Evolutionary conservation across 2,888 invertebrate genomes (phyloP).

Genomic region (Oscheius sp.): DNA sequence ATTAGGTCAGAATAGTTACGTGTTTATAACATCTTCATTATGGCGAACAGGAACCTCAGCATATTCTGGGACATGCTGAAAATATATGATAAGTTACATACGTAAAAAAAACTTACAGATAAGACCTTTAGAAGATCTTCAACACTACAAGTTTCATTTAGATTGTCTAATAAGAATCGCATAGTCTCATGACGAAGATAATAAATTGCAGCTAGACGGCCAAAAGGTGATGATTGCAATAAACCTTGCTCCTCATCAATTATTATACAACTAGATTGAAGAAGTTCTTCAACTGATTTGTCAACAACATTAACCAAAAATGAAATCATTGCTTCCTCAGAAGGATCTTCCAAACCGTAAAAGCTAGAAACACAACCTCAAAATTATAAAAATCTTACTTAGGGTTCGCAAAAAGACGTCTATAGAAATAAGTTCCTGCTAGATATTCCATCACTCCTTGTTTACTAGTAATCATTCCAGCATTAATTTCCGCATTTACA

Average conservation of each 20-base stretch:
- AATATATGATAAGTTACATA: not conserved
- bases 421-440: constrained; percentile 97
- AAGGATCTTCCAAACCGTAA: constrained; percentile 82
- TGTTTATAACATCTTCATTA: constrained; percentile 92
- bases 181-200: constrained; percentile 92
- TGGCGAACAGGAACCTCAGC: constrained; percentile 93
- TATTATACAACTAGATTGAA: constrained; percentile 82
- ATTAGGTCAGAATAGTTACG: constrained; percentile 75
- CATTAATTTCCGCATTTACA: constrained; percentile 90
- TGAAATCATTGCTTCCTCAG: constrained; percentile 72
- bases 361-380: constrained; percentile 76
- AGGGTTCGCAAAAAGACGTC: constrained; percentile 89
- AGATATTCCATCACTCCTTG: constrained; percentile 88
- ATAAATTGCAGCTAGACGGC: constrained; percentile 93
- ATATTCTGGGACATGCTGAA: constrained; percentile 83
- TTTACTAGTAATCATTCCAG: constrained; percentile 83
- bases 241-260: constrained; percentile 80
- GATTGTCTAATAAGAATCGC: constrained; percentile 80
- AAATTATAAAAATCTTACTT: constrained; percentile 62
- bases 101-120: constrained; percentile 56
- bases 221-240: constrained; percentile 81
- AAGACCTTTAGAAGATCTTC: constrained; percentile 83
- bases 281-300: constrained; percentile 80
- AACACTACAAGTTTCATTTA: constrained; percentile 78
- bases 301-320: constrained; percentile 86